Conservation (phyloP, 1,140 invertebrate genomes). For the Ceratosolen fusciceps region DNA sequence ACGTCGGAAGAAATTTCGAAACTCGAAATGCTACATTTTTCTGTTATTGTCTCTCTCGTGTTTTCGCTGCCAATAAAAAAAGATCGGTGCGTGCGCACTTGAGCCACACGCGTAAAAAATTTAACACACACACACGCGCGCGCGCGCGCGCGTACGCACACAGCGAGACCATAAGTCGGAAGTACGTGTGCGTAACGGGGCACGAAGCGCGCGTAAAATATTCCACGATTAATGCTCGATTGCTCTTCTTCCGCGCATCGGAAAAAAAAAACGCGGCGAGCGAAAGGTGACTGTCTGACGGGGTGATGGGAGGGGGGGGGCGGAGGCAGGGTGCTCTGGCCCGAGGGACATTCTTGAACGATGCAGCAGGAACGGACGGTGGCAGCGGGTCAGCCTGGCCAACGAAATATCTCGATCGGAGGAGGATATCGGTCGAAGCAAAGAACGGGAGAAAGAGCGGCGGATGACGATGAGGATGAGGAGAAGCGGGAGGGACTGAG, state of each 20-base stretch:
- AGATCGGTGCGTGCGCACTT: neutral
- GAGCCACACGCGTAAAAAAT: neutral
- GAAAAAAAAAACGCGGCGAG: neutral
- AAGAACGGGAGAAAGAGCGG: neutral
- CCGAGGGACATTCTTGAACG: constrained; percentile 6
- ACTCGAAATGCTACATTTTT: neutral
- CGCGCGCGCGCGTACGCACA: no score
- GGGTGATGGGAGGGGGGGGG: neutral
- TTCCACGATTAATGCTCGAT: neutral
- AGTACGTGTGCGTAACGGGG: neutral
- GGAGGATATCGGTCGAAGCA: neutral
- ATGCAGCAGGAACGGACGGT: neutral
- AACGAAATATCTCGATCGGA: constrained; percentile 18
- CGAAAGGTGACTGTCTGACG: neutral
- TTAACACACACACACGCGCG: no score
- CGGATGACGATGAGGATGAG: neutral
- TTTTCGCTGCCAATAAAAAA: neutral
- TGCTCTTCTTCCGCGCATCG: neutral
- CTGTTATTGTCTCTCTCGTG: neutral
- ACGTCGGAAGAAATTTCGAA: neutral
- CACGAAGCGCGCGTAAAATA: neutral
- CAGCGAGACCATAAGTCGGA: neutral
- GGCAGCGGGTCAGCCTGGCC: neutral
- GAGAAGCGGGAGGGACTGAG: neutral
- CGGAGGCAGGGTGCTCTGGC: neutral